phyloP scores from a whole-genome alignment of 2,797 vertebrate genomes.

The Sciaenops ocellatus region DNA sequence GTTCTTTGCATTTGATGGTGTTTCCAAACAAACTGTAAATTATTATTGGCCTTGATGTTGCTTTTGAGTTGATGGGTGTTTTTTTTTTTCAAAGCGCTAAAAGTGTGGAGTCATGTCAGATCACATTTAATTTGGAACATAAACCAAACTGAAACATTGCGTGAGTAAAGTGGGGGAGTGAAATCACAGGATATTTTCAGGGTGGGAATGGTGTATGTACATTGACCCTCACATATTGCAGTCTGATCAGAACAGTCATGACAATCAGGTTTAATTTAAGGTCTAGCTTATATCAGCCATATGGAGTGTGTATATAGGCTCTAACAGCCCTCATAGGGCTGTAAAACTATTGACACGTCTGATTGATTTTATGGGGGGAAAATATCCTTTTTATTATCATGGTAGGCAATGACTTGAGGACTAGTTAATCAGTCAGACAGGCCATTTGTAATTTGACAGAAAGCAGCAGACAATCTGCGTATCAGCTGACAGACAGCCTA shows the following conservation, averaged over 20 bases:
- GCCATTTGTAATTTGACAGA: conserved; percentile 17
- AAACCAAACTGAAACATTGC: not conserved
- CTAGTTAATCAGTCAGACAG: conserved; percentile 23
- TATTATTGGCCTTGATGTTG: conserved; percentile 25
- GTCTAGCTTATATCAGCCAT: not conserved
- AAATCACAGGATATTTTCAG: not conserved
- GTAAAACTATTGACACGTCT: not conserved
- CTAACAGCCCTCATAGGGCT: not conserved
- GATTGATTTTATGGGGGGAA: conserved; percentile 4
- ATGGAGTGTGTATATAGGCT: not conserved
- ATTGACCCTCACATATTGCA: not conserved
- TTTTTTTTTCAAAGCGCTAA: conserved; percentile 1
- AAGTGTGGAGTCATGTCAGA: not conserved
- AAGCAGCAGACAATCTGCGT: conserved; percentile 33
- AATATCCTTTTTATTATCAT: not conserved
- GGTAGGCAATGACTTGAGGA: conserved; percentile 6
- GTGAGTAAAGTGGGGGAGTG: not conserved
- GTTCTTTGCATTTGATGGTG: conserved; percentile 29
- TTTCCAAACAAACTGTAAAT: conserved; percentile 42
- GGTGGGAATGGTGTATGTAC: not conserved
- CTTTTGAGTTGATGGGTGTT: conserved; percentile 1
- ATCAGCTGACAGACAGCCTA: conserved; percentile 39
- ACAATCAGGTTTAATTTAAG: not conserved
- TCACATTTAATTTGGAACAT: not conserved
- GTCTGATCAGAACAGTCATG: not conserved